A percentile compares a stretch with the other conserved stretches of the same genome.
These are phyloP conservation scores for Anas platyrhynchos DNA, from an alignment of 2,113 vertebrate species.

Conservation along the genomic window DNA sequence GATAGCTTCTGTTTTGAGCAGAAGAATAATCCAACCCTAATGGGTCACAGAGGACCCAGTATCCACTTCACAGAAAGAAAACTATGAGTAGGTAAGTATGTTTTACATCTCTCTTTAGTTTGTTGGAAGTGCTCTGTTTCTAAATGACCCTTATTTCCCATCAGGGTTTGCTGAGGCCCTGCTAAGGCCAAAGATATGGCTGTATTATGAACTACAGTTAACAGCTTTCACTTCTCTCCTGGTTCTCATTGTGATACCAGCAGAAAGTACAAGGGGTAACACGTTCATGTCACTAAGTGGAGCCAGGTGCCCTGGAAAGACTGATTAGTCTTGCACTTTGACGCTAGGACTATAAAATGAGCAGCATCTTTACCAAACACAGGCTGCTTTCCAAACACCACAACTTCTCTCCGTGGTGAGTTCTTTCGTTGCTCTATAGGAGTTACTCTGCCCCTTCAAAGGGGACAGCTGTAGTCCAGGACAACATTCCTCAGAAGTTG, in stretches of 20 bases:
- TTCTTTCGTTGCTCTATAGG: background rate
- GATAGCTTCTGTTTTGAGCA: background rate
- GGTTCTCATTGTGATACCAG: background rate
- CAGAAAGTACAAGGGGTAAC: background rate
- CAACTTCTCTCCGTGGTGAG: background rate
- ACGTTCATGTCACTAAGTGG: background rate
- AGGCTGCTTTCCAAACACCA: background rate
- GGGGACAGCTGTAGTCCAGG: background rate
- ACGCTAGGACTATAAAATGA: background rate
- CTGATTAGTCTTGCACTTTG: background rate
- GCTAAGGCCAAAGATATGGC: background rate
- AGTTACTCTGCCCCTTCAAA: background rate
- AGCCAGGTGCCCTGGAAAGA: background rate
- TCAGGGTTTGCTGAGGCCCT: background rate
- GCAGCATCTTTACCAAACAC: background rate
- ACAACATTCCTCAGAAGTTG: background rate
- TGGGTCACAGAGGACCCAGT: conserved; percentile 39
- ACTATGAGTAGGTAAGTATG: conserved; percentile 36
- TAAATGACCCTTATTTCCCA: conserved; percentile 43
- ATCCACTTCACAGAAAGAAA: conserved; percentile 47
- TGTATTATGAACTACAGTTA: background rate
- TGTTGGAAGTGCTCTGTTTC: conserved; percentile 37
- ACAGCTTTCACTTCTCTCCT: conserved; percentile 26
- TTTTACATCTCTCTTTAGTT: conserved; percentile 44
- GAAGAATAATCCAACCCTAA: conserved; percentile 46